Evolutionary conservation across 2,888 invertebrate genomes (phyloP).

Genomic region (Didymodactylos carnosus): DNA sequence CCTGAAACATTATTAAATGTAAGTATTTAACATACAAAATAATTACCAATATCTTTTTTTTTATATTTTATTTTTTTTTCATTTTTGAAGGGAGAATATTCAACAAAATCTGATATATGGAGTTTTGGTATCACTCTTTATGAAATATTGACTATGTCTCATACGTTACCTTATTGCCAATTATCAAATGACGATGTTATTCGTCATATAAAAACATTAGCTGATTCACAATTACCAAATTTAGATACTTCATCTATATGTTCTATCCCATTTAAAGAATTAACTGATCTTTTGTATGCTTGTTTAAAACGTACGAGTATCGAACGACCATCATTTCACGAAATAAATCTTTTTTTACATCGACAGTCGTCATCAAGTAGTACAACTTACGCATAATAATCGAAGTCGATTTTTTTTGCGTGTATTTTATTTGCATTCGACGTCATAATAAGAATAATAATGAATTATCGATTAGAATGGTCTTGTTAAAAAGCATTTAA

Average conservation of each 20-base stretch:
- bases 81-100: background rate
- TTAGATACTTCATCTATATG: background rate
- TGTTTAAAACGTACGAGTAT: constrained; percentile 65
- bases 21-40: too few species aligned
- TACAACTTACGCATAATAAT: too few species aligned
- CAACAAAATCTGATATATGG: constrained; percentile 70
- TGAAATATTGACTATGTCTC: constrained; percentile 60
- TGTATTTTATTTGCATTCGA: too few species aligned
- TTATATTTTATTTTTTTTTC: background rate
- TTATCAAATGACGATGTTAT: constrained; percentile 50
- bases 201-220: too few species aligned
- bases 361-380: too few species aligned
- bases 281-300: constrained; percentile 71
- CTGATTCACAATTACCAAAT: background rate
- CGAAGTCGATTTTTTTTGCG: too few species aligned
- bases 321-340: constrained; percentile 63
- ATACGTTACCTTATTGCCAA: constrained; percentile 55
- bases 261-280: constrained; percentile 42
- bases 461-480: too few species aligned
- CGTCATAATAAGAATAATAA: too few species aligned
- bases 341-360: constrained; percentile 64
- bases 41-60: too few species aligned
- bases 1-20: background rate
- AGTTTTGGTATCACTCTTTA: constrained; percentile 70
- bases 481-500: too few species aligned